Percentiles rank a stretch among this genome's conserved stretches.
These are phyloP conservation scores for Blennius ocellaris DNA, from an alignment of 2,113 vertebrate genomes.

Conservation along the genomic window DNA sequence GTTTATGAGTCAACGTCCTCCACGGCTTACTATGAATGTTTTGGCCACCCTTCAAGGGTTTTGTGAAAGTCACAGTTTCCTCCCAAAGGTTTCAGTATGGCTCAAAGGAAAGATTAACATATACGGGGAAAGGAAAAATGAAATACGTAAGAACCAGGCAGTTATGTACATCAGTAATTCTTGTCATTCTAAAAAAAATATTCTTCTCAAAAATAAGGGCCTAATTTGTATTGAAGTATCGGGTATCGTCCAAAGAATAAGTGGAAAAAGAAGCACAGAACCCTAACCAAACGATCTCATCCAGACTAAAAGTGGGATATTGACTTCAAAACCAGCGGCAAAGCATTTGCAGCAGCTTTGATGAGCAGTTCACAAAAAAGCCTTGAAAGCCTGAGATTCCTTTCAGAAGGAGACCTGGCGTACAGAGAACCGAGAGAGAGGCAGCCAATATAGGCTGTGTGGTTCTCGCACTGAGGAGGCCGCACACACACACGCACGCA, in stretches of 20 bases:
- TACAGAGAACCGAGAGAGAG: slow-evolving; percentile 25
- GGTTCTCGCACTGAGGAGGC: slow-evolving; percentile 30
- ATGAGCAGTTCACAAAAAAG: slow-evolving; percentile 68
- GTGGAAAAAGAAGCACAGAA: slow-evolving; percentile 16
- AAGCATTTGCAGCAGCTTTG: slow-evolving; percentile 59
- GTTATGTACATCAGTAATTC: slow-evolving; percentile 27
- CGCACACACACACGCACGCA: slow-evolving; percentile 35
- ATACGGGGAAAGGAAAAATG: background rate
- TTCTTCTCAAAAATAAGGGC: slow-evolving; percentile 16
- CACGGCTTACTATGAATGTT: background rate
- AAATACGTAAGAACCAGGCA: slow-evolving; percentile 1
- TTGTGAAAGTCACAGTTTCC: slow-evolving; percentile 51
- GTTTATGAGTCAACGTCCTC: background rate
- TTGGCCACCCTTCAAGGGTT: background rate
- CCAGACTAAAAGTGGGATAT: slow-evolving; percentile 42
- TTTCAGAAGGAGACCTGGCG: slow-evolving; percentile 65
- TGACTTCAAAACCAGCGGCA: slow-evolving; percentile 62
- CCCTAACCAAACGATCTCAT: slow-evolving; percentile 39
- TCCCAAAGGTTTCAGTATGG: slow-evolving; percentile 13
- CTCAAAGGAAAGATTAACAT: slow-evolving; percentile 28
- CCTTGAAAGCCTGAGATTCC: slow-evolving; percentile 69
- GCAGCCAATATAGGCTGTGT: slow-evolving; percentile 60
- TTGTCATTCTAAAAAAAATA: slow-evolving; percentile 38
- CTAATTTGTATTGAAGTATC: slow-evolving; percentile 29
- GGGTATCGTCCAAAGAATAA: slow-evolving; percentile 34